Percentiles rank a stretch among this genome's conserved stretches.
phyloP scores from a whole-genome alignment of 2,888 invertebrate species.

The Balanococcus diminutus region DNA sequence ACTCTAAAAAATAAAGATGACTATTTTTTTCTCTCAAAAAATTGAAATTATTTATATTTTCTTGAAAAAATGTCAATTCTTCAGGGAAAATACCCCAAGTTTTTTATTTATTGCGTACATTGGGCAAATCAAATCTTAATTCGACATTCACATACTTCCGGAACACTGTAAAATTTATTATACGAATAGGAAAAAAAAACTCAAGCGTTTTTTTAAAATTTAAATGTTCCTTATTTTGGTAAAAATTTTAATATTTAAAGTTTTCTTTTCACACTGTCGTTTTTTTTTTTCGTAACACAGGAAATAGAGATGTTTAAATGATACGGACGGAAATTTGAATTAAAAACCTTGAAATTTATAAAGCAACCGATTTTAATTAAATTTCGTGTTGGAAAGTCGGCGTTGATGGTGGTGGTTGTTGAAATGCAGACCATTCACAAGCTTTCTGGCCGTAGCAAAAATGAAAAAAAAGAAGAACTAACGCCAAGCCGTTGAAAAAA shows the following conservation, averaged over 20 bases:
- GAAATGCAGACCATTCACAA: background rate
- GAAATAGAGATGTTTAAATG: background rate
- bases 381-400: background rate
- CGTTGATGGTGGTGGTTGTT: background rate
- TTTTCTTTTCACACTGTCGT: background rate
- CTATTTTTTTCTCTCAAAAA: no score
- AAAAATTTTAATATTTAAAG: background rate
- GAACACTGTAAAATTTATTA: no score
- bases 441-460: background rate
- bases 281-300: background rate
- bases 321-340: constrained; percentile 18
- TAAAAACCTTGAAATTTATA: constrained; percentile 20
- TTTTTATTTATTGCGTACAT: no score
- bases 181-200: background rate
- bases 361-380: constrained; percentile 28
- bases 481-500: background rate
- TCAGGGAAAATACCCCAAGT: no score
- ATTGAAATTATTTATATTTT: no score
- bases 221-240: background rate
- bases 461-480: background rate
- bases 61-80: no score
- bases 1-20: no score
- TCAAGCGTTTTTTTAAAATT: background rate
- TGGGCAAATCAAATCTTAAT: no score
- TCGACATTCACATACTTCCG: no score